phyloP scores from a whole-genome alignment of 2,888 invertebrate genomes.

The Apotomis turbidana region DNA sequence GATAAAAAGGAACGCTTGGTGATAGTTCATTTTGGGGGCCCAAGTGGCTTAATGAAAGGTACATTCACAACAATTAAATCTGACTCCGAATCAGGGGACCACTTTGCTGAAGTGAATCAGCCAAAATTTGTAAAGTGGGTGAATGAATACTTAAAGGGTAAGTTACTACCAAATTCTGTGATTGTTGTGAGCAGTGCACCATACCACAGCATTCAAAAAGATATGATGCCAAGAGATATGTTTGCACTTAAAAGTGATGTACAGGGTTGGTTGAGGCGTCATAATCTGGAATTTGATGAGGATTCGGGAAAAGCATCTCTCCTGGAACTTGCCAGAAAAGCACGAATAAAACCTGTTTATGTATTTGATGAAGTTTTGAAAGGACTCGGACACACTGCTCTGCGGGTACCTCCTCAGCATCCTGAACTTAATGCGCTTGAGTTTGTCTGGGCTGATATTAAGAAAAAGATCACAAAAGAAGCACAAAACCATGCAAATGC shows the following conservation, averaged over 20 bases:
- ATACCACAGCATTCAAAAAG: conserved; percentile 6
- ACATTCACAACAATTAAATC: background rate
- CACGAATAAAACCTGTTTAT: background rate
- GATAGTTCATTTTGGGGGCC: conserved; percentile 4
- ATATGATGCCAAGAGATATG: conserved; percentile 5
- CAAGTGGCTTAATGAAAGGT: background rate
- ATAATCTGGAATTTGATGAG: background rate
- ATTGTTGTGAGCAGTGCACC: background rate
- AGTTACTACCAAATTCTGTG: conserved; percentile 1
- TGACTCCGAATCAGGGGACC: conserved; percentile 2
- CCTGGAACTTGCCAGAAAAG: background rate
- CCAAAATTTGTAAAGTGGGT: conserved; percentile 21
- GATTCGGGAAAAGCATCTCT: background rate
- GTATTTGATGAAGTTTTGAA: conserved; percentile 5
- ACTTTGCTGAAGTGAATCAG: conserved; percentile 5
- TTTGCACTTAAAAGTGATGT: background rate
- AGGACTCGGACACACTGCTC: conserved; percentile 1
- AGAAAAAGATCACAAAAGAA: conserved; percentile 6
- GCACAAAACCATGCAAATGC: background rate
- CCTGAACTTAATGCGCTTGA: conserved; percentile 9
- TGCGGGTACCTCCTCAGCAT: conserved; percentile 6
- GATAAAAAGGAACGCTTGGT: conserved; percentile 9
- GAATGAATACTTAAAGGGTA: conserved; percentile 4
- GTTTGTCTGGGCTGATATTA: conserved; percentile 14
- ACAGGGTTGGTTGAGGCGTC: background rate